Evolutionary conservation across 2,797 vertebrate species (phyloP), one percentile per base, ranked within the genome.

Genomic region (Halcyon leucocephala): DNA sequence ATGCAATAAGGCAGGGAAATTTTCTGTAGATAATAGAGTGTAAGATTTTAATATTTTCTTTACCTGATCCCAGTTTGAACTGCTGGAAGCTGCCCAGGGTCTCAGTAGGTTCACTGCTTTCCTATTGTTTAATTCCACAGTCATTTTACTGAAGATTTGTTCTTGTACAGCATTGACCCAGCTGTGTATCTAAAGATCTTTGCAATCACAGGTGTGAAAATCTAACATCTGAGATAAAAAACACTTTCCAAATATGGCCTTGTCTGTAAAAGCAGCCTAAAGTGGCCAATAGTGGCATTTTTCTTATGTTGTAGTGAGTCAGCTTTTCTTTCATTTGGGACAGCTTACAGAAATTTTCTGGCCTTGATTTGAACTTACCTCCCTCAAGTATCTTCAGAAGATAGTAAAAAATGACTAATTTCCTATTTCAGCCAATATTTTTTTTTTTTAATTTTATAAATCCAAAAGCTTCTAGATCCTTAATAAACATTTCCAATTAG

Each of bases 21-120:
- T 37, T 3, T 33, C 1, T 14, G 18, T 8, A 76, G 42, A 20
- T 33, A 25, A 55, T 19, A 65, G 1, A 39, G 7, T 55, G 6
- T n/a, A 24, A 73, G 35, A 4, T 58, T 81, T 79, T 61, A 65
- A 22, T 61, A 48, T 22, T 62, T 77, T 71, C 13, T 77, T 77
- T 51, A 80, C 26, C 6, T 1, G 7, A 41, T 51, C 4, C 18
- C 25, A 7, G 44, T 48, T 70, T 0, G 0, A 84, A 26, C 10
- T 31, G 3, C 51, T 86, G 20, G 57, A 51, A 92, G 8, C 6
- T 65, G 18, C 14, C 17, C 9, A 25, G 3, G 10, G 3, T 42
- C 52, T 74, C 66, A 52, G 9, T 18, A 64, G 19, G 9, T 86
- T 93, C 78, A n/a, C 9, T 52, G 19, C 31, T 80, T 62, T 42